Evolutionary conservation across 2,113 vertebrate genomes (phyloP).

Genomic region (Tetraodon nigroviridis): DNA sequence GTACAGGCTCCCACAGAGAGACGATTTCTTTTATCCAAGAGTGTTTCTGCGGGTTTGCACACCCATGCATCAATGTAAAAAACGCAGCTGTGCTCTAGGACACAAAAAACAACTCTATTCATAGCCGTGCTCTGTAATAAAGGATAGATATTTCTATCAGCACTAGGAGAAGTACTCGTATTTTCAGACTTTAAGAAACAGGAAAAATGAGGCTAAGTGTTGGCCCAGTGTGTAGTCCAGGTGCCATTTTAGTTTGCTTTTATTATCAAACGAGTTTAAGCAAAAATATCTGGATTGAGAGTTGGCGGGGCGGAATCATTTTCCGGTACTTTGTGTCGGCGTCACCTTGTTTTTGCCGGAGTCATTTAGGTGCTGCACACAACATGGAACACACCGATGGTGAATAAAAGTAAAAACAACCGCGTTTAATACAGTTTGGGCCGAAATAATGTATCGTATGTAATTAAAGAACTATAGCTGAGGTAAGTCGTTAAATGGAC

Average conservation of each 20-base stretch:
- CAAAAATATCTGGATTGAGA: not conserved
- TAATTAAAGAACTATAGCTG: rapidly evolving
- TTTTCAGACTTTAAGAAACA: not conserved
- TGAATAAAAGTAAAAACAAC: not conserved
- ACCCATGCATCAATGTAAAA: constrained; percentile 40
- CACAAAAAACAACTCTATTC: constrained; percentile 14
- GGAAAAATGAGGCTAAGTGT: not conserved
- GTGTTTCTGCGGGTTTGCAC: constrained; percentile 36
- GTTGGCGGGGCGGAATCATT: not conserved
- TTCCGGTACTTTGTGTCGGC: not conserved
- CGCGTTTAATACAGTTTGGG: not conserved
- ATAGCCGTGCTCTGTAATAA: not conserved
- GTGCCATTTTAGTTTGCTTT: too few relatives aligned
- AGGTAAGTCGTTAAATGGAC: not conserved
- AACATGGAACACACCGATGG: constrained; percentile 21
- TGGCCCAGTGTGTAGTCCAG: too few relatives aligned
- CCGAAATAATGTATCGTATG: not conserved
- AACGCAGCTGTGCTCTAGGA: constrained; percentile 34
- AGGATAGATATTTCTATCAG: not conserved
- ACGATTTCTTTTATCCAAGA: constrained; percentile 27
- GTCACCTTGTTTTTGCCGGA: constrained; percentile 7
- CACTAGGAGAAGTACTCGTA: not conserved
- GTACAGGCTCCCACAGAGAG: constrained; percentile 11
- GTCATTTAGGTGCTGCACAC: constrained; percentile 28
- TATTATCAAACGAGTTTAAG: too few relatives aligned